phyloP scores from a whole-genome alignment of 30 jellyfish, hydroid and myxozoan genomes.

The Cassiopea xamachana region DNA sequence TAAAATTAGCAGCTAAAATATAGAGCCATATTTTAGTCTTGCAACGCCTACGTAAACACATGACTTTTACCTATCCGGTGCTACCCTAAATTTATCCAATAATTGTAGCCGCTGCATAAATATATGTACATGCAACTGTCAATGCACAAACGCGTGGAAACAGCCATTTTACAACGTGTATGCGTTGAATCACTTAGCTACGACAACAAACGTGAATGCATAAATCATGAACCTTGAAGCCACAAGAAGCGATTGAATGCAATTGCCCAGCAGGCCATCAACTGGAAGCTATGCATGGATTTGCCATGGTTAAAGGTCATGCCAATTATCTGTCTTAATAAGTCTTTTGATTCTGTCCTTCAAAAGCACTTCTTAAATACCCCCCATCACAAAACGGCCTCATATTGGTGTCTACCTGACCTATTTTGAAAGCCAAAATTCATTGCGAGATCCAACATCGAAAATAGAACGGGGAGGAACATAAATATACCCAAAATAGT shows the following conservation, averaged over 20 bases:
- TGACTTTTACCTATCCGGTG: too few relatives aligned
- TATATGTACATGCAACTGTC: background rate
- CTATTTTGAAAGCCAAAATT: background rate
- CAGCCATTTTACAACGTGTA: slow-evolving; percentile 11
- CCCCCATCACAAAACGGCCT: background rate
- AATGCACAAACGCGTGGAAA: slow-evolving; percentile 14
- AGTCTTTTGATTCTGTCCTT: background rate
- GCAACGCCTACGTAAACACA: too few relatives aligned
- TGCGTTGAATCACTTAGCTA: background rate
- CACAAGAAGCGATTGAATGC: slow-evolving; percentile 10
- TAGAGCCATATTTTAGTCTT: too few relatives aligned
- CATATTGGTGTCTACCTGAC: background rate
- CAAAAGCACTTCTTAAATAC: background rate
- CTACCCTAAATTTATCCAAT: too few relatives aligned
- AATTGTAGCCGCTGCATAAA: too few relatives aligned
- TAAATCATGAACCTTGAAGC: slow-evolving; percentile 7
- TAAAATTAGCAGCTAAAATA: too few relatives aligned
- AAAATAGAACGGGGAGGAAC: too few relatives aligned
- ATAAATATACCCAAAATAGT: too few relatives aligned
- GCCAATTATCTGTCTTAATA: too few relatives aligned
- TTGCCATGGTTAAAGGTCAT: slow-evolving; percentile 1
- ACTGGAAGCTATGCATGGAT: slow-evolving; percentile 3
- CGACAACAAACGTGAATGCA: slow-evolving; percentile 6
- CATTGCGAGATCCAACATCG: too few relatives aligned
- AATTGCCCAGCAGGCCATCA: slow-evolving; percentile 21